Evolutionary conservation across 2,797 vertebrate species (phyloP).

Genomic region (Podarcis lilfordi): DNA sequence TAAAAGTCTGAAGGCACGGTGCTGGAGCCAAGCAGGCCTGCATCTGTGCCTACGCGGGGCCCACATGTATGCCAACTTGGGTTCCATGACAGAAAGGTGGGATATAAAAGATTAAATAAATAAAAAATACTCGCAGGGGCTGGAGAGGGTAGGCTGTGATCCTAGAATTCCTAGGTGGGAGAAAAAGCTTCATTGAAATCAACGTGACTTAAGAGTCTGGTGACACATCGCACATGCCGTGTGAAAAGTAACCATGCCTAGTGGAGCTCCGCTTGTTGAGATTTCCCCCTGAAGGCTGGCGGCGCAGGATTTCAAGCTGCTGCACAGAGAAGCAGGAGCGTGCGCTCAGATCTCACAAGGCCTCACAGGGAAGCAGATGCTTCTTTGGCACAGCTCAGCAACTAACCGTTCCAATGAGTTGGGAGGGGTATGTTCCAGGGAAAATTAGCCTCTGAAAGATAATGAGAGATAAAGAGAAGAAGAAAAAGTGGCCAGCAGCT

Average conservation of each 20-base stretch:
- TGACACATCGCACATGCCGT: neutral
- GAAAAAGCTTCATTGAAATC: too few relatives aligned
- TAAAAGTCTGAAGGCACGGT: too few relatives aligned
- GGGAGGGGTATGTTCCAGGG: neutral
- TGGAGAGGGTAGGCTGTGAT: neutral
- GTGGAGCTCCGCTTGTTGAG: neutral
- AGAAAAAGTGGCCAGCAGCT: neutral
- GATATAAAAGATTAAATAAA: too few relatives aligned
- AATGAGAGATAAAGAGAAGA: neutral
- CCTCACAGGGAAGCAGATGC: neutral
- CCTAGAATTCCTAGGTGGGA: neutral
- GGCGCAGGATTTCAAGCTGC: neutral
- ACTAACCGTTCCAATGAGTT: neutral
- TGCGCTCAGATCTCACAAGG: neutral
- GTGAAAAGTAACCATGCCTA: neutral
- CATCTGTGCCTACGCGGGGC: too few relatives aligned
- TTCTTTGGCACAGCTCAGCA: neutral
- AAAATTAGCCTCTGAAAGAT: neutral
- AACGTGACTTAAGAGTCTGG: neutral
- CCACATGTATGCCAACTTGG: too few relatives aligned
- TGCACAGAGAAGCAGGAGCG: neutral
- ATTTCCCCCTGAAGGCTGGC: neutral
- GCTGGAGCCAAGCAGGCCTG: too few relatives aligned
- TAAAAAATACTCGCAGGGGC: neutral
- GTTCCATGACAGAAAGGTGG: too few relatives aligned